Evolutionary conservation across 2,888 invertebrate genomes (phyloP), one percentile per base, ranked within the genome.

Genomic region (Tyria jacobaeae): DNA sequence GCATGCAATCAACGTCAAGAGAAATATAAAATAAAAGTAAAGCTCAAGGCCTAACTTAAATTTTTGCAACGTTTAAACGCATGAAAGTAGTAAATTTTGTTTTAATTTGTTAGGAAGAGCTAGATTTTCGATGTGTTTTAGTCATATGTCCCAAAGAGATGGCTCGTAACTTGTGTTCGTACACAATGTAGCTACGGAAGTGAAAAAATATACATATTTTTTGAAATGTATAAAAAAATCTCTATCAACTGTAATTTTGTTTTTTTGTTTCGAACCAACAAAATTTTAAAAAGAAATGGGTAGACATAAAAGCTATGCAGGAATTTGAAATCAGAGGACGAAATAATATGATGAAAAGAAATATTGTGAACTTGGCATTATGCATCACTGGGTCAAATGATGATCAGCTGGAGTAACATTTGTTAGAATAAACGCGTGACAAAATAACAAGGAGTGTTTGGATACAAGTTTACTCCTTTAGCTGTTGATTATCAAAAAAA

Each of bases 111-210:
- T 90, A 90, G 89, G 84, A 86, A 78, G 81, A 84, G 92, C 92
- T 92, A 92, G 92, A 90, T 51, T 86, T 89, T 90, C 82, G 87
- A 88, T 91, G 90, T 91, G 78, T 90, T 87, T 84, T 91, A 90
- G 89, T 78, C 78, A 79, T 82, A 80, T 78, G 78, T 82, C 82
- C 89, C 85, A 82, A 78, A 72, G 59, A 27, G 67, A 66, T 73
- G 77, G 74, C 79, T 76, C 78, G 77, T 59, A 80, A 76, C 75
- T 86, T 90, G 88, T 85, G 88, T 90, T 88, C 79, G 77, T 84
- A 90, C 89, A 89, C 89, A 83, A 86, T 56, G 84, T 85, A 68
- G 73, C 76, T 75, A 61, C 60, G 67, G 56, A 70, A 44, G 66
- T 57, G 68, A 67, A 70, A 66, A 79, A 75, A 77, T 82, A 82